phyloP scores from a whole-genome alignment of 2,888 invertebrate genomes.

The Troides oblongomaculatus region DNA sequence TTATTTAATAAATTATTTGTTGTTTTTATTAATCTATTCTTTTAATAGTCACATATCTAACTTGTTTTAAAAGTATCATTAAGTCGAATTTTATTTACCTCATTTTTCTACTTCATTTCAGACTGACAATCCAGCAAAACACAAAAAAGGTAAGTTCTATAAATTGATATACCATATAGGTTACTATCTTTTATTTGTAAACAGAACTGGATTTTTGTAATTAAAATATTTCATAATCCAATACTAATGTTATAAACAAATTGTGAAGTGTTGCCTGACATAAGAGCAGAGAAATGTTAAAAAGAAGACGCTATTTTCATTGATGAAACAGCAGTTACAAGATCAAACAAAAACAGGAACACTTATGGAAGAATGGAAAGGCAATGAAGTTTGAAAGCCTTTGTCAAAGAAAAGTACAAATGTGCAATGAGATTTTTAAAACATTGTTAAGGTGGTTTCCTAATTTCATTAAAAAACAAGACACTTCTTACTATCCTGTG shows the following conservation, averaged over 20 bases:
- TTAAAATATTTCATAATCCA: slow-evolving; percentile 13
- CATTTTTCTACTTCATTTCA: slow-evolving; percentile 51
- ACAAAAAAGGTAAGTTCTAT: slow-evolving; percentile 75
- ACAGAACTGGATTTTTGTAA: slow-evolving; percentile 11
- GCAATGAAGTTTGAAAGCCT: slow-evolving; percentile 33
- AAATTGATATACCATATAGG: slow-evolving; percentile 14
- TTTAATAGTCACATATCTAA: slow-evolving; percentile 51
- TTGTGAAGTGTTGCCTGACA: slow-evolving; percentile 38
- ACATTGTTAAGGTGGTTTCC: slow-evolving; percentile 28
- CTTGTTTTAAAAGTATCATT: slow-evolving; percentile 32
- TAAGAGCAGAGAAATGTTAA: slow-evolving; percentile 32
- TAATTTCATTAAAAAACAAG: slow-evolving; percentile 33
- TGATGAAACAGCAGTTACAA: slow-evolving; percentile 11
- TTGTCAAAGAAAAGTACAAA: slow-evolving; percentile 36
- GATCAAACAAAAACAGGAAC: slow-evolving; percentile 12
- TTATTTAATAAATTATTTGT: slow-evolving; percentile 41
- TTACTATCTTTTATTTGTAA: slow-evolving; percentile 10
- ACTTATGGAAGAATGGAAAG: slow-evolving; percentile 30
- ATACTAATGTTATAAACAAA: slow-evolving; percentile 22
- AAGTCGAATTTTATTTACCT: slow-evolving; percentile 15
- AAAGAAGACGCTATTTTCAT: slow-evolving; percentile 33
- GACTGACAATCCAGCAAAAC: slow-evolving; percentile 80
- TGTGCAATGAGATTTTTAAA: slow-evolving; percentile 31
- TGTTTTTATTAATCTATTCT: slow-evolving; percentile 42
- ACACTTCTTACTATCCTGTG: slow-evolving; percentile 40